Evolutionary conservation across 2,888 invertebrate genomes (phyloP), one percentile per base, ranked within the genome.

Genomic region (Sesia apiformis): DNA sequence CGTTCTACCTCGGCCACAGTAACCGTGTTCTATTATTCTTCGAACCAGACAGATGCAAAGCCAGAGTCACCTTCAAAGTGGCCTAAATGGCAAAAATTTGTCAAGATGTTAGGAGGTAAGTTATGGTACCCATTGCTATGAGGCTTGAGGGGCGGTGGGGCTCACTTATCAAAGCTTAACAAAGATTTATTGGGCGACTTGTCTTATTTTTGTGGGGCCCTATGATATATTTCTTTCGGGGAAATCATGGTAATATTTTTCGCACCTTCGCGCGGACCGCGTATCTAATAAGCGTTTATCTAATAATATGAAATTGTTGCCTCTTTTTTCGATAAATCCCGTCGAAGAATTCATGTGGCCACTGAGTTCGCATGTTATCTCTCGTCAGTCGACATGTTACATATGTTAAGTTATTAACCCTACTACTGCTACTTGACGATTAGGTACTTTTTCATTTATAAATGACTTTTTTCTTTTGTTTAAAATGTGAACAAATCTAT

Each of bases 101-200:
- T 76, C 77, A 76, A 72, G 72, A 75, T 74, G 73, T 72, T 74
- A 72, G 67, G 69, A 64, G 60, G 67, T 76, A 72, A 76, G 75
- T 77, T 74, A 77, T 76, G 68, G 69, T 66, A 68, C 63, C 72
- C 74, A 76, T 70, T 70, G 72, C 69, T 62, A 63, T 58, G 66
- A 63, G 62, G 66, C 66, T 55, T 56, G 61, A 58, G 60, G 64
- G 66, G 68, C 67, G 68, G 70, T 70, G 67, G 63, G 65, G 63
- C 69, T 65, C 71, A 72, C 77, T 76, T 79, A 78, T 78, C 76
- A 75, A 69, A 66, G 68, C 65, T 72, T 77, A 76, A 77, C 76
- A 68, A 71, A 72, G 79, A 78, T 76, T 76, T 78, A 77, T 78
- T 57, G 56, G 58, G 60, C 64, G 66, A 61, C 70, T 61, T 67